These are phyloP conservation scores for Coleophora deauratella DNA, from an alignment of 2,888 invertebrate genomes.

Conservation along the genomic window DNA sequence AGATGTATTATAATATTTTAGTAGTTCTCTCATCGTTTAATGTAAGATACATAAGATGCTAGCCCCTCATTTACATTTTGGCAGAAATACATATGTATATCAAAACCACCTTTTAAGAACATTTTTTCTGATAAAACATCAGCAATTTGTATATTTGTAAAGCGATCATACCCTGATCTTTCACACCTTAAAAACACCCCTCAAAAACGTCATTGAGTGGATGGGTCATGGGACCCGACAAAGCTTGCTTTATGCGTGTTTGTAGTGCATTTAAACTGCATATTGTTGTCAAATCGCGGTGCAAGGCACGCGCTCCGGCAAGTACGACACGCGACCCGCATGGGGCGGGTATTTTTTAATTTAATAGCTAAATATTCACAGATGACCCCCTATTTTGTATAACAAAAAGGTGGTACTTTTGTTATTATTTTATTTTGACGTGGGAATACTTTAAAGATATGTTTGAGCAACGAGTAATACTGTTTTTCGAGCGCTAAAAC, in stretches of 20 bases:
- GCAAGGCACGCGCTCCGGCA: conserved; percentile 54
- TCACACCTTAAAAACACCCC: conserved; percentile 40
- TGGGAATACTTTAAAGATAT: no score
- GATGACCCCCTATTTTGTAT: conserved; percentile 33
- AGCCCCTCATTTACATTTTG: no score
- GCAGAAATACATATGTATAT: no score
- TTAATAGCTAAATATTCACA: conserved; percentile 44
- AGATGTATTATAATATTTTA: no score
- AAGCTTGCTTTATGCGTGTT: conserved; percentile 31
- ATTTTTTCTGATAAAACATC: no score
- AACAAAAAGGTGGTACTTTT: conserved; percentile 4
- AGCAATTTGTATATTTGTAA: no score
- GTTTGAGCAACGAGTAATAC: no score
- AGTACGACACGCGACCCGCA: conserved; percentile 61
- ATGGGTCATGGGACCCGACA: conserved; percentile 22
- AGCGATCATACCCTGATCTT: conserved; percentile 34
- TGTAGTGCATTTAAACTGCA: conserved; percentile 47
- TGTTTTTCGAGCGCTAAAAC: no score
- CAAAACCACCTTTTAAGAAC: no score
- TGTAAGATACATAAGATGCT: no score
- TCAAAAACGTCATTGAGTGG: conserved; percentile 21
- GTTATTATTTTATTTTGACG: not conserved
- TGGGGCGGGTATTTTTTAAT: conserved; percentile 37
- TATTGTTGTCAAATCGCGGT: conserved; percentile 58
- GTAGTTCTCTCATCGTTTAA: no score